These are phyloP conservation scores for Brachionus plicatilis DNA, from an alignment of 1,140 invertebrate genomes.

Conservation along the genomic window DNA sequence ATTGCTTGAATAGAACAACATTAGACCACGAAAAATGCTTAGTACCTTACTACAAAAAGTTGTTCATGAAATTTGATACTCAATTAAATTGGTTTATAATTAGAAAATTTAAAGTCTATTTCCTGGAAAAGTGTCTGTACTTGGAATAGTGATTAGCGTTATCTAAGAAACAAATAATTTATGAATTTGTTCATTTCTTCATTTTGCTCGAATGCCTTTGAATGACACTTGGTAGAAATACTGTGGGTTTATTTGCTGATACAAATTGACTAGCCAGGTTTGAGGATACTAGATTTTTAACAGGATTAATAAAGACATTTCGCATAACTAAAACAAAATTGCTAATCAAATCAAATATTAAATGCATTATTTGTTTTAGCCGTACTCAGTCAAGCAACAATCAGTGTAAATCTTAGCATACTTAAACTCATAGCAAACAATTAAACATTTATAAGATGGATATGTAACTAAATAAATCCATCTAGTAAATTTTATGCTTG, in stretches of 20 bases:
- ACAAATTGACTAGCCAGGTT: background rate
- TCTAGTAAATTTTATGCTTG: background rate
- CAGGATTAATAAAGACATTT: background rate
- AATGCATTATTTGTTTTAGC: background rate
- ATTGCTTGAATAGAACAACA: background rate
- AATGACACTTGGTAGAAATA: background rate
- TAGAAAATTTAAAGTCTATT: background rate
- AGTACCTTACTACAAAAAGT: background rate
- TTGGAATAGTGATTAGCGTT: background rate
- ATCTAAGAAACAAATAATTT: background rate
- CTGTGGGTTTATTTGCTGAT: background rate
- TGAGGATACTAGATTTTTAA: background rate
- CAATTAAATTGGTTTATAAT: constrained; percentile 3
- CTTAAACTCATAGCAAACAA: background rate
- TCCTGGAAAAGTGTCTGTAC: background rate
- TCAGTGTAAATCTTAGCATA: background rate
- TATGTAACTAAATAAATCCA: background rate
- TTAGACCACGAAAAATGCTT: background rate
- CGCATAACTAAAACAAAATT: background rate
- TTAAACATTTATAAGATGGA: background rate
- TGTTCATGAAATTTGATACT: background rate
- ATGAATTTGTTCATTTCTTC: background rate
- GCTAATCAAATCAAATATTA: background rate
- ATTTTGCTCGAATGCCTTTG: background rate
- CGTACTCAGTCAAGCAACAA: background rate